Base-by-base conservation (phyloP, 2,113 vertebrate species). In the Pollimyrus isidori region DNA sequence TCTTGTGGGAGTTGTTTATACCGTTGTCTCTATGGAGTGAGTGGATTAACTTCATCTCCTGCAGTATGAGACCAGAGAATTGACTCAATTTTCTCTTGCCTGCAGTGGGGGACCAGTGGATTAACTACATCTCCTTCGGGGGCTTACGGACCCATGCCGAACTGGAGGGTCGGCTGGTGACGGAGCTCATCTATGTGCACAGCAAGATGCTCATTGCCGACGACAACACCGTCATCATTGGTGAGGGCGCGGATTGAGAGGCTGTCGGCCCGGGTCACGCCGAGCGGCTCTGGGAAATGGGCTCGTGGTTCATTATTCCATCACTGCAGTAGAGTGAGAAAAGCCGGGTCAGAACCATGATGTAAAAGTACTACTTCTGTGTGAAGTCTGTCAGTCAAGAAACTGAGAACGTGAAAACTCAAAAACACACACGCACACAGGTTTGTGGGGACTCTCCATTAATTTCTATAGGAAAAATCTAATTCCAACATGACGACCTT, bases 181-280 rank as follows among this genome's bases (percentile, higher is more conserved):
- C 98, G 0, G 98, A 99, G 93, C 97, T 99, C 92, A 98, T 99
- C 94, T 99, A 99, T 7, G 97, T 99, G 90, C 98, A 99, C 95
- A 99, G 98, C 96, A 99, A 99, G 94, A 92, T 99, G 95, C 95
- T 99, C 84, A 99, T 99, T 87, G 97, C 95, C 2, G 98, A 99
- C 89, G 98, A 99, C 94, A 97, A 97, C 95, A 99, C 97, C 0
- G 98, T 99, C 92, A 98, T 99, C 92, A 99, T 99, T 0, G 98
- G 98, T 99, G 90, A 95, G 98, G 84, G 7, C 1, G 52, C 2
- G 10, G 6, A 6, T 19, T 21, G 39, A 65, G 83, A 85, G 83
- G 49, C n/a, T 56, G 48, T 35, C 26, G 2, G 39, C 19, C 42
- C 1, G 80, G 42, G 42, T 83, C 80, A 21, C 42, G 5, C 73